Percentiles rank a stretch among this genome's conserved stretches.
phyloP scores from a whole-genome alignment of 2,888 invertebrate genomes.

The Athripsodes cinereus region DNA sequence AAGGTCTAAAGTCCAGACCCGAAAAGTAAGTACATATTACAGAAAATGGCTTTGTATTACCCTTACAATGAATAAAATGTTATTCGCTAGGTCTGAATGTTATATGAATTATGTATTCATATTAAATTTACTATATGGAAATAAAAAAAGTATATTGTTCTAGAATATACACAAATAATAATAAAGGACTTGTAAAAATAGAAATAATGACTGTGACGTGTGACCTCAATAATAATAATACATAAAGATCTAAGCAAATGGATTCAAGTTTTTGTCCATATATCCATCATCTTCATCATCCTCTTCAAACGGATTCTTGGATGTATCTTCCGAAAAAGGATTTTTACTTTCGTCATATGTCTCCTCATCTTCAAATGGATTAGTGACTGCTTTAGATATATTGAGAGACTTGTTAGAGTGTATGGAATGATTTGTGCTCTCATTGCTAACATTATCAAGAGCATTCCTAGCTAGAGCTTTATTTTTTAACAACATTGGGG shows the following conservation, averaged over 20 bases:
- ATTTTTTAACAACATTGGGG: constrained; percentile 20
- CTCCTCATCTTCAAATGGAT: constrained; percentile 27
- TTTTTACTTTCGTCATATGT: constrained; percentile 31
- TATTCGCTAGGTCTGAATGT: too few relatives aligned
- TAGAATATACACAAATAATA: too few relatives aligned
- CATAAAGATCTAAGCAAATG: constrained; percentile 55
- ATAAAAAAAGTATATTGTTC: too few relatives aligned
- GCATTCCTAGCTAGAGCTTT: constrained; percentile 10
- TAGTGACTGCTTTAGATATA: constrained; percentile 10
- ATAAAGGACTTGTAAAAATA: too few relatives aligned
- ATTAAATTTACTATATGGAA: too few relatives aligned
- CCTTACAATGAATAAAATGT: too few relatives aligned
- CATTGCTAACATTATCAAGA: constrained; percentile 4
- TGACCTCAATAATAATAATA: too few relatives aligned
- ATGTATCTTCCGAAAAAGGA: constrained; percentile 43
- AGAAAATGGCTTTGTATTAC: too few relatives aligned
- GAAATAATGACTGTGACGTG: too few relatives aligned
- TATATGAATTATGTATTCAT: too few relatives aligned
- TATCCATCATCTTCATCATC: constrained; percentile 53
- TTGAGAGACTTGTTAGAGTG: neutral
- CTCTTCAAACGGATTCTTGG: constrained; percentile 61
- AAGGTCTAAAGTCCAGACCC: too few relatives aligned
- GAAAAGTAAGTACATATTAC: too few relatives aligned
- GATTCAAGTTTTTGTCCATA: constrained; percentile 72
- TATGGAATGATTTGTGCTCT: constrained; percentile 1